phyloP scores from a whole-genome alignment of 2,888 invertebrate species.

The Scaptomyza polygonia region DNA sequence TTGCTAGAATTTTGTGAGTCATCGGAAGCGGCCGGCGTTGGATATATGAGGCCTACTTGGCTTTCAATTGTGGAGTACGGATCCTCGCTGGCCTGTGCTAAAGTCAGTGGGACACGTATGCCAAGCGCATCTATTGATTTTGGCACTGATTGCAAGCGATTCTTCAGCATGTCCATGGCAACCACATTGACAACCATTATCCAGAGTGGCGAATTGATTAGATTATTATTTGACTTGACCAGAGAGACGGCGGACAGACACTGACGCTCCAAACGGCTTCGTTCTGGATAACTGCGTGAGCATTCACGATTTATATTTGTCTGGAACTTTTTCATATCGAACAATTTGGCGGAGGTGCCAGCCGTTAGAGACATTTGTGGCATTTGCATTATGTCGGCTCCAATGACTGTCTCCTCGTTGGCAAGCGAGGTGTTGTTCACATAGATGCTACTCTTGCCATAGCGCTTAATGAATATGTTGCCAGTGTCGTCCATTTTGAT shows the following conservation, averaged over 20 bases:
- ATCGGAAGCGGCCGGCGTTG: slow-evolving; percentile 80
- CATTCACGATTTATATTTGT: slow-evolving; percentile 88
- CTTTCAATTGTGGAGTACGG: slow-evolving; percentile 84
- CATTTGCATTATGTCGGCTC: slow-evolving; percentile 88
- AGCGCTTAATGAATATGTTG: slow-evolving; percentile 89
- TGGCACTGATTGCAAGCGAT: slow-evolving; percentile 87
- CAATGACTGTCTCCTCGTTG: slow-evolving; percentile 87
- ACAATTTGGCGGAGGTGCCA: slow-evolving; percentile 88
- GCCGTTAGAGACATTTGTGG: slow-evolving; percentile 87
- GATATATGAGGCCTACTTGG: slow-evolving; percentile 83
- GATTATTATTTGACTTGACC: slow-evolving; percentile 88
- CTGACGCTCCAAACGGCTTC: slow-evolving; percentile 88
- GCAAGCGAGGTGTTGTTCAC: slow-evolving; percentile 86
- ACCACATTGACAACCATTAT: slow-evolving; percentile 91
- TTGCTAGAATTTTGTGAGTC: slow-evolving; percentile 79
- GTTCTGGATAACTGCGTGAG: slow-evolving; percentile 88
- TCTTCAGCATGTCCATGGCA: slow-evolving; percentile 91
- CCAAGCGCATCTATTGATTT: slow-evolving; percentile 81
- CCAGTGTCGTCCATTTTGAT: slow-evolving; percentile 90
- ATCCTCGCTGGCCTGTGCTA: slow-evolving; percentile 81
- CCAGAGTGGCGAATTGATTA: slow-evolving; percentile 91
- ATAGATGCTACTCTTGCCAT: slow-evolving; percentile 88
- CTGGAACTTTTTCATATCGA: slow-evolving; percentile 90
- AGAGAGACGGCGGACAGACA: slow-evolving; percentile 90
- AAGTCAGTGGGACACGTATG: slow-evolving; percentile 74